Conservation (phyloP, 37 sponge, comb jelly and placozoan genomes). For the Oopsacas minuta region DNA sequence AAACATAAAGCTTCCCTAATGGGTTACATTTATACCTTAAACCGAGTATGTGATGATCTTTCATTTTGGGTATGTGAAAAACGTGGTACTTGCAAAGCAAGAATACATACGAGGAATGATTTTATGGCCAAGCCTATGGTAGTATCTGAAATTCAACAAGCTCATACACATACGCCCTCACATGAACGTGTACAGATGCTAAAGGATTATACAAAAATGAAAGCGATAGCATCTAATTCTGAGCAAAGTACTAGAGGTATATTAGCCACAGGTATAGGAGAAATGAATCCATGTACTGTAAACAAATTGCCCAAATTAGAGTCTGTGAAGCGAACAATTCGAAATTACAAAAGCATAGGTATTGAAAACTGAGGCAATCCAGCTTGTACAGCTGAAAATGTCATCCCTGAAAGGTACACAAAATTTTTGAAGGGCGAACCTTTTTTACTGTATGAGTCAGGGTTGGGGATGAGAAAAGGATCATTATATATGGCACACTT, state of each 20-base stretch:
- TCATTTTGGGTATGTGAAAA: no score
- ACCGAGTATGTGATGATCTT: no score
- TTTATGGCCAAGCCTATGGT: not conserved
- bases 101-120: not conserved
- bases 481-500: no score
- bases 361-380: not conserved
- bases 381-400: not conserved
- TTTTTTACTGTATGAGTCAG: not conserved
- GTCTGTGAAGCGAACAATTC: not conserved
- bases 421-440: not conserved
- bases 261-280: no score
- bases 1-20: not conserved
- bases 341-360: not conserved
- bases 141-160: not conserved
- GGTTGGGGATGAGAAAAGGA: no score
- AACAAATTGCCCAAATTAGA: not conserved
- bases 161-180: not conserved
- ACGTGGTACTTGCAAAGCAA: no score
- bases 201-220: not conserved
- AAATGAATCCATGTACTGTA: no score
- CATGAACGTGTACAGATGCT: not conserved
- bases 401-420: not conserved
- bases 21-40: no score
- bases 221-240: not conserved
- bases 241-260: no score